phyloP scores from a whole-genome alignment of 2,888 invertebrate genomes.

The Harmothoe impar region DNA sequence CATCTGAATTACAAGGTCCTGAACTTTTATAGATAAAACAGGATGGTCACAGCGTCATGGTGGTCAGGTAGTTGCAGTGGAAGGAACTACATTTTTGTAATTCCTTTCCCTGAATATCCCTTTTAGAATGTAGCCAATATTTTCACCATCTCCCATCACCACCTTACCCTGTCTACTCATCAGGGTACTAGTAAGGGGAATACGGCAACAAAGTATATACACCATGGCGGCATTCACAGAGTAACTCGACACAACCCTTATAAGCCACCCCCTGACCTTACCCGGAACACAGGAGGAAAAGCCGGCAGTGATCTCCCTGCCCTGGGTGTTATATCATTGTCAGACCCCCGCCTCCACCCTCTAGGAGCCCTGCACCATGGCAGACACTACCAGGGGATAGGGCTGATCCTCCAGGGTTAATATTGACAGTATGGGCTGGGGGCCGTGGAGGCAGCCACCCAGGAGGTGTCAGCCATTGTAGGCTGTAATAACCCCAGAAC shows the following conservation, averaged over 20 bases:
- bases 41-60: no score
- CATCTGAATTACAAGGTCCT: no score
- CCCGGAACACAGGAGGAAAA: not conserved
- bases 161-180: no score
- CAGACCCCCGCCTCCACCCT: not conserved
- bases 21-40: no score
- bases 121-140: no score
- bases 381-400: not conserved
- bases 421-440: not conserved
- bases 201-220: no score
- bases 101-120: no score
- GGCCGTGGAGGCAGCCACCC: not conserved
- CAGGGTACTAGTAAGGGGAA: no score
- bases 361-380: not conserved
- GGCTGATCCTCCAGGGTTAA: not conserved
- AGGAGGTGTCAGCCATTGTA: not conserved
- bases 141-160: no score
- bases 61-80: no score
- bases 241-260: not conserved
- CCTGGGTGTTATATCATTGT: slow-evolving; percentile 1
- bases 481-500: not conserved
- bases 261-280: not conserved
- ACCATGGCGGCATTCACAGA: no score
- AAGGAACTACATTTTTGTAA: no score
- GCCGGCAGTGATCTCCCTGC: not conserved